Evolutionary conservation across 2,888 invertebrate genomes (phyloP).

Genomic region (Orthosia gothica): DNA sequence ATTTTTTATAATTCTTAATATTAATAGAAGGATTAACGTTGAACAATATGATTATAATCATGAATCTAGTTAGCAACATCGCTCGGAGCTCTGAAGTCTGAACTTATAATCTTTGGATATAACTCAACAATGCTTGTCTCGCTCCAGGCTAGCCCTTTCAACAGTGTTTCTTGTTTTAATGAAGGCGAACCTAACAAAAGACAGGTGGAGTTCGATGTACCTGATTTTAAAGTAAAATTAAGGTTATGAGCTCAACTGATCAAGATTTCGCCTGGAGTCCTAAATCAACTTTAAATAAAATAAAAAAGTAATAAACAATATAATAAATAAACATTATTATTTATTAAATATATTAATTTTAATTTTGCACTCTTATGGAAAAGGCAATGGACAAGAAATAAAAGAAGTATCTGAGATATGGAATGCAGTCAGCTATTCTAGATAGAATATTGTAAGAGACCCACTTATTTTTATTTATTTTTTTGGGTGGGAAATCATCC

Average conservation of each 20-base stretch:
- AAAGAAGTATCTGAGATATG: no score
- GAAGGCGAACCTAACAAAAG: slow-evolving; percentile 27
- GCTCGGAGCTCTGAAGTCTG: slow-evolving; percentile 19
- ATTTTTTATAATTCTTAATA: background rate
- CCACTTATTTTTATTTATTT: no score
- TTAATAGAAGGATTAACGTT: background rate
- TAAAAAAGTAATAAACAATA: no score
- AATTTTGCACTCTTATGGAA: no score
- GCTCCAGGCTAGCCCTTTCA: slow-evolving; percentile 34
- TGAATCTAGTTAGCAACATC: slow-evolving; percentile 31
- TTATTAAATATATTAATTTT: no score
- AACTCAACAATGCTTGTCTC: slow-evolving; percentile 22
- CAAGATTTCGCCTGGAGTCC: background rate
- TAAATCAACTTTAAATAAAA: background rate
- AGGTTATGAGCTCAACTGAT: background rate
- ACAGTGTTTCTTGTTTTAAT: slow-evolving; percentile 38
- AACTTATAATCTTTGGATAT: slow-evolving; percentile 13
- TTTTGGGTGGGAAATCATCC: no score
- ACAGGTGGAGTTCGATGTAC: slow-evolving; percentile 20
- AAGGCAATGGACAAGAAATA: background rate
- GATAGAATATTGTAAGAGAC: no score
- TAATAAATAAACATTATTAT: no score
- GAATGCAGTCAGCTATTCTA: no score
- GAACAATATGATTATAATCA: slow-evolving; percentile 17
- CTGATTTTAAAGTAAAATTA: slow-evolving; percentile 15